These are phyloP conservation scores for Harpegnathos saltator DNA, from an alignment of 1,140 invertebrate genomes.

Conservation along the genomic window DNA sequence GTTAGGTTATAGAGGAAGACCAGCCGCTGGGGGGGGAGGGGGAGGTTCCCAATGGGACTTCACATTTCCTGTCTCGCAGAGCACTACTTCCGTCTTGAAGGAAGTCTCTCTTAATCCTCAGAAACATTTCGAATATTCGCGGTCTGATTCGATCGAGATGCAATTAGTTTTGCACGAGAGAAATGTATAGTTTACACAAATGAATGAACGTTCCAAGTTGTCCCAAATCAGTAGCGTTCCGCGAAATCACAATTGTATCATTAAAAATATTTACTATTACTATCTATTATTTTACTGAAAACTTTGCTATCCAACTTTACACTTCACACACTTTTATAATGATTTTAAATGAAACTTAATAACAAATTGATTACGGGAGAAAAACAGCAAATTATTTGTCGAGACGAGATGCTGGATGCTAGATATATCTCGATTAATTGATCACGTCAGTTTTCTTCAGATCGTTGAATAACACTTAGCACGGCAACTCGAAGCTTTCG, in stretches of 20 bases:
- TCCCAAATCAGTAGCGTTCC: too few relatives aligned
- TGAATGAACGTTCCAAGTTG: too few relatives aligned
- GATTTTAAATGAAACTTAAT: too few relatives aligned
- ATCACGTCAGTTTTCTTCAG: neutral
- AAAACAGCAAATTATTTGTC: too few relatives aligned
- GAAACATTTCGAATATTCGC: conserved; percentile 43
- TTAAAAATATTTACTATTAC: too few relatives aligned
- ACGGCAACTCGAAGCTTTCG: neutral
- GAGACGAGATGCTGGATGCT: too few relatives aligned
- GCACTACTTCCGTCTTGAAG: conserved; percentile 31
- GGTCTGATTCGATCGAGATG: conserved; percentile 26
- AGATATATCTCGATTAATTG: conserved; percentile 14
- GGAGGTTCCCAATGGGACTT: conserved; percentile 65
- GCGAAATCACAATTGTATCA: too few relatives aligned
- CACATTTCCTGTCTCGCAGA: conserved; percentile 51
- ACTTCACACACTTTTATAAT: too few relatives aligned
- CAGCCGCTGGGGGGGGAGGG: too few relatives aligned
- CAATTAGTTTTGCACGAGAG: neutral
- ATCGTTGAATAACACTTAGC: conserved; percentile 8
- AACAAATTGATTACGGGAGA: too few relatives aligned
- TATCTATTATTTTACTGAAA: too few relatives aligned
- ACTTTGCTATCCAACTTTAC: too few relatives aligned
- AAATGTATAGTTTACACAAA: neutral
- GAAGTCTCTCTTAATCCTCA: conserved; percentile 29
- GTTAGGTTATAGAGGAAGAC: conserved; percentile 37